Evolutionary conservation across 2,113 vertebrate genomes (phyloP).

Genomic region (Upupa epops): DNA sequence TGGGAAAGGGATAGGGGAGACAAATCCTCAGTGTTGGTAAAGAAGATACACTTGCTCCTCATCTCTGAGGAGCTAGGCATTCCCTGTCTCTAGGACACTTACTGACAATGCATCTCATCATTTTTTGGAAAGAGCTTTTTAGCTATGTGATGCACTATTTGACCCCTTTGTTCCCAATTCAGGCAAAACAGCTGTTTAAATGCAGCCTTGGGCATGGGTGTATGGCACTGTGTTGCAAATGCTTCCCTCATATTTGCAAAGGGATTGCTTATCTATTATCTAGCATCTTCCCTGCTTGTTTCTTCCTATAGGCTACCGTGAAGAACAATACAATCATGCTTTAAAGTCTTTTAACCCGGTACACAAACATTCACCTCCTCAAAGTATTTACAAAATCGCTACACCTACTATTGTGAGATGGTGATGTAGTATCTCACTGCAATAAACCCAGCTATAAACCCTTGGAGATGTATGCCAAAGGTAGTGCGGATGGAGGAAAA

Average conservation of each 20-base stretch:
- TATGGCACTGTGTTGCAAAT: slow-evolving; percentile 21
- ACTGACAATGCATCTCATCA: not conserved
- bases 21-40: not conserved
- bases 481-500: not conserved
- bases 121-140: slow-evolving; percentile 9
- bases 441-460: not conserved
- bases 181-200: not conserved
- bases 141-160: not conserved
- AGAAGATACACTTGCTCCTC: not conserved
- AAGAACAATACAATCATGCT: not conserved
- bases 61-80: not conserved
- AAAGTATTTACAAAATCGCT: not conserved
- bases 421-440: not conserved
- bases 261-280: slow-evolving; percentile 20
- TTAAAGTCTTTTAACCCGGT: not conserved
- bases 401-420: not conserved
- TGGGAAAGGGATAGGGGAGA: not conserved
- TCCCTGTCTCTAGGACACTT: slow-evolving; percentile 10
- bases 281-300: not conserved
- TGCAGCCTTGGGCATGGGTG: not conserved
- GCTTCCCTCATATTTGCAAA: slow-evolving; percentile 31
- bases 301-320: not conserved
- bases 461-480: not conserved
- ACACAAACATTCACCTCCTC: not conserved
- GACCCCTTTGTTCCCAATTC: not conserved